A percentile compares a stretch with the other conserved stretches of the same genome.
Conservation (phyloP, 2,797 vertebrate species). For the Coregonus ussuriensis region DNA sequence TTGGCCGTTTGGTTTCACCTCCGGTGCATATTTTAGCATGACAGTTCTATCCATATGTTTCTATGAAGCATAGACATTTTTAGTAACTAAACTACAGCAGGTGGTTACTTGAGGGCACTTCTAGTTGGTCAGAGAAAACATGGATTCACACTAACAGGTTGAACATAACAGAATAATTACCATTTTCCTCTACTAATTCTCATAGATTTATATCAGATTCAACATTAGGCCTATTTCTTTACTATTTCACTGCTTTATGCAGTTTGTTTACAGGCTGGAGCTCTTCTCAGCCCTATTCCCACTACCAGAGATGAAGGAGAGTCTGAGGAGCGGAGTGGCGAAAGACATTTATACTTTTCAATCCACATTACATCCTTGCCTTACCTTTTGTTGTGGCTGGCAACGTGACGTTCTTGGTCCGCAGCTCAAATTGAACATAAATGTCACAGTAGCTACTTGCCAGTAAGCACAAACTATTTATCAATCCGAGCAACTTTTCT, state of each 20-base stretch:
- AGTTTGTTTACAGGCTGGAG: background rate
- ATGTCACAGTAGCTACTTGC: too few relatives aligned
- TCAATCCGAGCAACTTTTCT: too few relatives aligned
- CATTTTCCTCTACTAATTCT: background rate
- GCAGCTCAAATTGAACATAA: too few relatives aligned
- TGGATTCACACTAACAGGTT: background rate
- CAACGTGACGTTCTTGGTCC: too few relatives aligned
- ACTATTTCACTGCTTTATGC: background rate
- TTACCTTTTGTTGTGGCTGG: too few relatives aligned
- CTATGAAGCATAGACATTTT: background rate
- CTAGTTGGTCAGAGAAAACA: background rate
- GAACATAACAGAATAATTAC: background rate
- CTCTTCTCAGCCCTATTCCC: too few relatives aligned
- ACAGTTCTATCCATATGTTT: background rate
- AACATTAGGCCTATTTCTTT: background rate
- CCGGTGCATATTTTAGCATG: background rate
- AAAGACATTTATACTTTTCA: too few relatives aligned
- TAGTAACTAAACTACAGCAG: background rate
- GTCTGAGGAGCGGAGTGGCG: too few relatives aligned
- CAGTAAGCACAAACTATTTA: too few relatives aligned
- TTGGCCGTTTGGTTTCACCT: slow-evolving; percentile 50
- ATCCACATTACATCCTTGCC: too few relatives aligned
- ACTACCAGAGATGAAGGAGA: too few relatives aligned
- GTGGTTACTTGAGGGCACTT: background rate
- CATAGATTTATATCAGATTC: too few relatives aligned